Base-by-base conservation (phyloP, 2,888 invertebrate species). In the Hypselothyrea guttata region DNA sequence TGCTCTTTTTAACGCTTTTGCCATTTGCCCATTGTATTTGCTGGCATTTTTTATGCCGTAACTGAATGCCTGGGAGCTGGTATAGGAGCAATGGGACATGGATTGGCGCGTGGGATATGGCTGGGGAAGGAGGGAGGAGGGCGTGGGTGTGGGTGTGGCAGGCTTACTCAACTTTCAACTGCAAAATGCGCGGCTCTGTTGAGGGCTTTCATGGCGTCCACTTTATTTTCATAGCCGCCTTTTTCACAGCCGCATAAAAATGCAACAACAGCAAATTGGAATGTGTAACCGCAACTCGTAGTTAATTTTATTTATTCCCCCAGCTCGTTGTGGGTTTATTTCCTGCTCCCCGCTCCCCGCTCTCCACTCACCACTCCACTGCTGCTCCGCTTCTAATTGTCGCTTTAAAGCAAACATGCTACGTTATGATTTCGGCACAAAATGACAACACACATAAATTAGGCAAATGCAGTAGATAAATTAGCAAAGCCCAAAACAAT, bases 251-350 rank as follows among this genome's bases (percentile, higher is more conserved):
- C 86, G 86, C 84, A 85, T 79, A 84, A 79, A 22, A 79, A 83
- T 79, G 78, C 82, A 86, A 66, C 79, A 86, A 86, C 82, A 86
- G 86, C 86, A 82, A 82, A 82, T 84, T 82, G 82, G 79, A 78
- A 84, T 82, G 85, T 82, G 81, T 65, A 79, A 86, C 79, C 79
- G 77, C 79, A 79, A 58, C 84, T 83, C 71, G 86, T 69, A 74
- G 86, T 82, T 82, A 86, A 86, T 81, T 81, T 86, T 81, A 84
- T 81, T 86, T 81, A 84, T 86, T 82, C 63, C 72, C 41, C 35
- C 48, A 51, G 22, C 48, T 52, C 41, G 48, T 49, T 48, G 13
- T 30, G 22, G 9, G 48, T 44, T 33, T 13, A 30, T 72, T 41
- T 15, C 45, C 15, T 5, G n/a, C n/a, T n/a, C n/a, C n/a, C n/a